phyloP scores from a whole-genome alignment of 2,113 vertebrate genomes.

The Trogon melanurus region DNA sequence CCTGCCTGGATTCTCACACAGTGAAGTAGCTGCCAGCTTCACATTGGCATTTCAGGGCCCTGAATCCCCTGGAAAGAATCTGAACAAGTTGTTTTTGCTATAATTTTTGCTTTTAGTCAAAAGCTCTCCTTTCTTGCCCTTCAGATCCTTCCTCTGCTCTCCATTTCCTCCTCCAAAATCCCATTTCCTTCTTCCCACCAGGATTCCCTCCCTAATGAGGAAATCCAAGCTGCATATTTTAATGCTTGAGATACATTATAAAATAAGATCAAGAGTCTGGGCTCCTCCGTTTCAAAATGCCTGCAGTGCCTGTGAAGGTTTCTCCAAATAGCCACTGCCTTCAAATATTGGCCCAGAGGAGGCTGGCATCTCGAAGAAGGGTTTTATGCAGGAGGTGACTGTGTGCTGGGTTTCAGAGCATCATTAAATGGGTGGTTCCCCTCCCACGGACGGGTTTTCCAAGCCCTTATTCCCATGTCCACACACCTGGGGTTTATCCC shows the following conservation, averaged over 20 bases:
- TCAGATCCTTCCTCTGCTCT: neutral
- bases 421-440: neutral
- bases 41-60: neutral
- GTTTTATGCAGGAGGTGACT: neutral
- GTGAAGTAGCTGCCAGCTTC: neutral
- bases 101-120: neutral
- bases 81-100: neutral
- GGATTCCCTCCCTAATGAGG: neutral
- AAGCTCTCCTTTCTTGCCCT: neutral
- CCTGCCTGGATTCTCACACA: neutral
- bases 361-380: neutral
- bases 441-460: neutral
- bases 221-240: neutral
- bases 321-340: neutral
- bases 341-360: neutral
- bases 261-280: neutral
- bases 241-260: neutral
- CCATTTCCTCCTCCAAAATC: neutral
- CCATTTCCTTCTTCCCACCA: neutral
- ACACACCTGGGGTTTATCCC: rapidly evolving
- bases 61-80: neutral
- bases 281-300: neutral
- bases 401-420: neutral
- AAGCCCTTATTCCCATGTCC: neutral
- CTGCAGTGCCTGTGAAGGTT: neutral